Evolutionary conservation across 2,797 vertebrate genomes (phyloP).

Genomic region (Lepidocolaptes lacrymiger): DNA sequence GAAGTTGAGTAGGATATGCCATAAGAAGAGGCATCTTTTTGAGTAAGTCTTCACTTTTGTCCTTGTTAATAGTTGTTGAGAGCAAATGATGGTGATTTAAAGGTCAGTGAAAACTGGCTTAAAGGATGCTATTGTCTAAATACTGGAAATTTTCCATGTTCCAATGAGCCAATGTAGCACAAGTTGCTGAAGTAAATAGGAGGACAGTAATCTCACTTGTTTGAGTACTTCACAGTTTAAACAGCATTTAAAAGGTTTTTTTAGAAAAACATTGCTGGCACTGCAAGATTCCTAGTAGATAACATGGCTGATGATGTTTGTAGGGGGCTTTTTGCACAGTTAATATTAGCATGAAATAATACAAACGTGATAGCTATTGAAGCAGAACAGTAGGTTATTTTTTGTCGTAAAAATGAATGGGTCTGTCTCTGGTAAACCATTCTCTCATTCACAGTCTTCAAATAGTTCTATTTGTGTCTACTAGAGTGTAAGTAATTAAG

Average conservation of each 20-base stretch:
- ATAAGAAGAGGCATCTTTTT: background rate
- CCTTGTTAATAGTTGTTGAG: background rate
- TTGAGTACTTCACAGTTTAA: background rate
- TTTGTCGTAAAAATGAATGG: slow-evolving; percentile 24
- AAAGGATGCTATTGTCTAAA: background rate
- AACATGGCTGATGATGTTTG: background rate
- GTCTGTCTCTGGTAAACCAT: background rate
- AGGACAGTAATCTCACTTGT: background rate
- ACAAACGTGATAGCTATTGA: background rate
- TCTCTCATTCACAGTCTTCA: slow-evolving; percentile 38
- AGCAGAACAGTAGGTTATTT: background rate
- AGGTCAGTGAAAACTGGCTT: background rate
- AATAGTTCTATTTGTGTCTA: slow-evolving; percentile 32
- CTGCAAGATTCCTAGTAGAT: background rate
- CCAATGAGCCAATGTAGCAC: background rate
- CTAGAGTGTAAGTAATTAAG: slow-evolving; percentile 51
- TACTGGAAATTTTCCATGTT: slow-evolving; percentile 23
- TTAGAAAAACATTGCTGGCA: background rate
- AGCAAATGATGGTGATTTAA: slow-evolving; percentile 14
- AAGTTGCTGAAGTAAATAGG: background rate
- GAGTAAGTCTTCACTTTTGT: background rate
- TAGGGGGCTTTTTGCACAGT: background rate
- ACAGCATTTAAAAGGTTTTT: background rate
- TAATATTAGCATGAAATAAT: slow-evolving; percentile 6
- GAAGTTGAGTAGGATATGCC: background rate